Evolutionary conservation across 2,113 vertebrate genomes (phyloP), one percentile per base, ranked within the genome.

Genomic region (Glaucidium brasilianum): DNA sequence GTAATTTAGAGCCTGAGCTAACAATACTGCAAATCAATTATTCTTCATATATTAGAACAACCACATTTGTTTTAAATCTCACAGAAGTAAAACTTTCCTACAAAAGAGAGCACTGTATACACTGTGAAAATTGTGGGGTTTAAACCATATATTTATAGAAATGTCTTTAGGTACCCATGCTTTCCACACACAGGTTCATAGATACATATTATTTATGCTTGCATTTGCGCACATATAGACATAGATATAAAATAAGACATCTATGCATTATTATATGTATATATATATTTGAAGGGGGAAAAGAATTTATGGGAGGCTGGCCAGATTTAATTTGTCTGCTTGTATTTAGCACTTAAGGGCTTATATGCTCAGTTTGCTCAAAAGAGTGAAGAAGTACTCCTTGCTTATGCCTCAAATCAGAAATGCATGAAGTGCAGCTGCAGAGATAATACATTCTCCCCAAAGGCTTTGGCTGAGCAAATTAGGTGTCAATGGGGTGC

Each of bases 401-500:
- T 98, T 97, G 97, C 98, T 97, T 98, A 94, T 97, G 98, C 97
- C 97, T 98, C 95, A 93, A 98, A 98, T 98, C 98, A 98, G 98
- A 98, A 98, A 98, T 98, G 98, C 98, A 98, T 98, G 98, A 98
- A 98, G 97, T 98, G 97, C 98, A 98, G 98, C 98, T 98, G 98
- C 98, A 98, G 98, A 98, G 98, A 98, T 98, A 98, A 98, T 98
- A 97, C 98, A 98, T 98, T 98, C 98, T 98, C 98, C 98, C 98
- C 98, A 98, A 98, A 98, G 98, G 98, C 98, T 98, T 98, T 97
- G 98, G 98, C 98, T 98, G 98, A 98, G 98, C 98, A 98, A 98
- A 99, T 98, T 98, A 98, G 98, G 98, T 98, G 98, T 98, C 98
- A 98, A 98, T 98, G 98, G 98, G 98, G 98, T 98, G 98, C 97